Evolutionary conservation across 30 jellyfish, hydroid and myxozoan genomes (phyloP), one percentile per base, ranked within the genome.

Genomic region (Aurelia aurita complex sp. Pacific): DNA sequence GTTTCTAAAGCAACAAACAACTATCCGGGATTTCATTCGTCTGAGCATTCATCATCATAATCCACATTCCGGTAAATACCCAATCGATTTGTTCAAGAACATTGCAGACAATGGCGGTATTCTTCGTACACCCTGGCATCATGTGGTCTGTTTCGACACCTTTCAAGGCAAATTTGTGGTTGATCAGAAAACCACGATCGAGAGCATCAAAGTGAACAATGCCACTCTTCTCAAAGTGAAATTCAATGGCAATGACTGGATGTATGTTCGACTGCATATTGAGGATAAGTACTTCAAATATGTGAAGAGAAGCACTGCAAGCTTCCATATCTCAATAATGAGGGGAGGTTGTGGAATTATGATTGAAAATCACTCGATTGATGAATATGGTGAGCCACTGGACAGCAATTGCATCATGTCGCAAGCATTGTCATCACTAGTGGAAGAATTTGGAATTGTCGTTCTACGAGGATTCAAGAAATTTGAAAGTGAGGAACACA

Each of bases 81-180:
- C 94, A 19, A 73, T 84, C 65, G 80, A 84, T 46, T 43, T 84
- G 52, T 84, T 73, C 94, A 84, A 84, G 68, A 57, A 77, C 19
- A 35, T 10, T 13, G 67, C 74, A 10, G 34, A 35, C 32, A 3
- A 15, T 17, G 69, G 57, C 34, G 94, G 88, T 53, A 34, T 63
- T n/a, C 86, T 84, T 35, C 74, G 88, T 7, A 84, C 94, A 1
- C 94, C 94, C 15, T 84, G 94, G 94, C 94, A 84, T 38, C 75
- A 84, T 17, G 83, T 64, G 6, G 87, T 73, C n/a, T n/a, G 66
- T 10, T 73, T 84, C 66, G 94, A 84, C 67, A 40, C 94, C 10
- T 14, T 10, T 12, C 34, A 36, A 35, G 94, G 94, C 40, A 55
- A 64, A 65, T 85, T 85, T 68, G 32, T 74, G 16, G 62, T 85